Conservation (phyloP, 2,888 invertebrate species). For the Hypselothyrea guttata region DNA sequence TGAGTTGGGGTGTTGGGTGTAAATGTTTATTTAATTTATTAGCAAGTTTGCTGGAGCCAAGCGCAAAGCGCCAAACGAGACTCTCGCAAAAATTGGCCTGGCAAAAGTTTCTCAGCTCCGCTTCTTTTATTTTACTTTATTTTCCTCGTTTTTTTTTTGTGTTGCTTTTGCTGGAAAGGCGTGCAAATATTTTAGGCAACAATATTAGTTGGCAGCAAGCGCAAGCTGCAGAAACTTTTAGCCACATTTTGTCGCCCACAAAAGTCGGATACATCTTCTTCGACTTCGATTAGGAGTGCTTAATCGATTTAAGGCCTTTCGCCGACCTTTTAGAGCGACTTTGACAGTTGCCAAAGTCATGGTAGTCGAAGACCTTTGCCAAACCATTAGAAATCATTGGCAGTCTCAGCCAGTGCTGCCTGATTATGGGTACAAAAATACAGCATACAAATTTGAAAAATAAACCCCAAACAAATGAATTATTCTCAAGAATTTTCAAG, state of each 20-base stretch:
- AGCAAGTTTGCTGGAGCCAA: constrained; percentile 50
- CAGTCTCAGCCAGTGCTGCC: too few relatives aligned
- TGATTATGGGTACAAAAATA: too few relatives aligned
- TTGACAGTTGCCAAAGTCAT: constrained; percentile 49
- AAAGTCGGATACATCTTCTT: constrained; percentile 25
- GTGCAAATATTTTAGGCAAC: constrained; percentile 54
- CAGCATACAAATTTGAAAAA: too few relatives aligned
- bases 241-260: constrained; percentile 51
- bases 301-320: constrained; percentile 52
- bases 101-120: constrained; percentile 29
- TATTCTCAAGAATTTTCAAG: too few relatives aligned
- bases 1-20: constrained; percentile 18
- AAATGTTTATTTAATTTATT: constrained; percentile 66
- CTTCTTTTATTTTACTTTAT: too few relatives aligned
- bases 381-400: constrained; percentile 18
- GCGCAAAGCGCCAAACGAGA: constrained; percentile 27
- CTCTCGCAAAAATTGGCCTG: constrained; percentile 47
- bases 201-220: constrained; percentile 48
- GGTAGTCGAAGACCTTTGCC: constrained; percentile 13
- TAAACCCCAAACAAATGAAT: too few relatives aligned
- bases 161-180: too few relatives aligned
- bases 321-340: constrained; percentile 30
- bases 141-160: too few relatives aligned
- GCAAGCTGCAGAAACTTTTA: constrained; percentile 10
- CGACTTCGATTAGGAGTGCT: constrained; percentile 50